phyloP scores from a whole-genome alignment of 2,888 invertebrate species.

The Peribatodes rhomboidaria region DNA sequence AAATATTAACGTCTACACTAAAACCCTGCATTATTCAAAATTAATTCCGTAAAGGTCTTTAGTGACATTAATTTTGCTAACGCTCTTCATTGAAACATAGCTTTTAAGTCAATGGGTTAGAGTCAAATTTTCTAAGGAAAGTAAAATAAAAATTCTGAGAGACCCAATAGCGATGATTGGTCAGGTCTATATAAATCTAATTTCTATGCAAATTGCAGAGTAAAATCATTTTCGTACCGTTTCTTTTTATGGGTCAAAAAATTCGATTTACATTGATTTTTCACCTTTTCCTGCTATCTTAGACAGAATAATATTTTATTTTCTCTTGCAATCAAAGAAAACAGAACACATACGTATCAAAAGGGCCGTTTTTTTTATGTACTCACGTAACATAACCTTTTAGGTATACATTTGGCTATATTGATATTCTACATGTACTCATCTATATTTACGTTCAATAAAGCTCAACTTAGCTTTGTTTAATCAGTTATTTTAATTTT shows the following conservation, averaged over 20 bases:
- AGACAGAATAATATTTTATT: constrained; percentile 5
- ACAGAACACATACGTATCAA: not conserved
- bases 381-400: no score
- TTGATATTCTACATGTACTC: no score
- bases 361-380: not conserved
- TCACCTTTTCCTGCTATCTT: constrained; percentile 13
- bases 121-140: not conserved
- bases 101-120: not conserved
- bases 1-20: constrained; percentile 3
- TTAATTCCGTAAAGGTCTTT: constrained; percentile 19
- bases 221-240: constrained; percentile 31
- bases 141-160: constrained; percentile 12
- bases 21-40: constrained; percentile 20
- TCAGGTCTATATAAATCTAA: constrained; percentile 52
- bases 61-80: constrained; percentile 2
- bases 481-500: no score
- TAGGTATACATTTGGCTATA: no score
- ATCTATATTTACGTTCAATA: no score
- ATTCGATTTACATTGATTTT: constrained; percentile 25
- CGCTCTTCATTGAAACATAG: not conserved
- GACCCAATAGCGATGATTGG: constrained; percentile 51
- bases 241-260: constrained; percentile 27
- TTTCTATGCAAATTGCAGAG: constrained; percentile 59
- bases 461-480: no score
- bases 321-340: not conserved